phyloP scores from a whole-genome alignment of 2,888 invertebrate species.

The Drosophila lacicola region DNA sequence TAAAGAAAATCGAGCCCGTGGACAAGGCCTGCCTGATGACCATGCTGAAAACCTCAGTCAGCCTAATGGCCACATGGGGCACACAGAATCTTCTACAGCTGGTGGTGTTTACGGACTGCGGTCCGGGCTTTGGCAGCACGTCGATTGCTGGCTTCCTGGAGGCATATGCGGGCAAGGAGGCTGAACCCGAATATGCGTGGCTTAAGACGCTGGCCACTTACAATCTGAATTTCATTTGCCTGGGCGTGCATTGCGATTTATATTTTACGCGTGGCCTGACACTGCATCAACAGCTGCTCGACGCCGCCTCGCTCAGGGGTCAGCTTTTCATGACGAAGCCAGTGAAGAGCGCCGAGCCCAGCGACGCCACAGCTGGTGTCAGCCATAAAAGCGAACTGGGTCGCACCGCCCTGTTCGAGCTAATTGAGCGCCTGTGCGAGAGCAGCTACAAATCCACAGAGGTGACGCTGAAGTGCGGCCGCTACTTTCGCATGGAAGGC shows the following conservation, averaged over 20 bases:
- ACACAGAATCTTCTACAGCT: conserved; percentile 93
- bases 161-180: conserved; percentile 68
- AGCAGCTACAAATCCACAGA: conserved; percentile 90
- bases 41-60: conserved; percentile 92
- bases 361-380: conserved; percentile 4
- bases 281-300: conserved; percentile 91
- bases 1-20: conserved; percentile 92
- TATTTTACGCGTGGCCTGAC: conserved; percentile 84
- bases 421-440: conserved; percentile 90
- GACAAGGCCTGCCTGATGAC: conserved; percentile 94
- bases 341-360: conserved; percentile 47
- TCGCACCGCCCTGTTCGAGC: conserved; percentile 82
- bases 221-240: conserved; percentile 91
- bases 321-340: conserved; percentile 78
- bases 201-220: conserved; percentile 92
- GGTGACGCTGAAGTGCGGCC: conserved; percentile 90
- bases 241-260: conserved; percentile 88
- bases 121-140: conserved; percentile 87
- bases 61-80: conserved; percentile 95
- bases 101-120: conserved; percentile 91
- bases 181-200: conserved; percentile 86
- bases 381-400: conserved; percentile 83
- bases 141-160: conserved; percentile 88
- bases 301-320: conserved; percentile 89
- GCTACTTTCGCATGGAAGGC: conserved; percentile 88